Evolutionary conservation across 2,113 vertebrate genomes (phyloP).

Genomic region (Antechinus flavipes): DNA sequence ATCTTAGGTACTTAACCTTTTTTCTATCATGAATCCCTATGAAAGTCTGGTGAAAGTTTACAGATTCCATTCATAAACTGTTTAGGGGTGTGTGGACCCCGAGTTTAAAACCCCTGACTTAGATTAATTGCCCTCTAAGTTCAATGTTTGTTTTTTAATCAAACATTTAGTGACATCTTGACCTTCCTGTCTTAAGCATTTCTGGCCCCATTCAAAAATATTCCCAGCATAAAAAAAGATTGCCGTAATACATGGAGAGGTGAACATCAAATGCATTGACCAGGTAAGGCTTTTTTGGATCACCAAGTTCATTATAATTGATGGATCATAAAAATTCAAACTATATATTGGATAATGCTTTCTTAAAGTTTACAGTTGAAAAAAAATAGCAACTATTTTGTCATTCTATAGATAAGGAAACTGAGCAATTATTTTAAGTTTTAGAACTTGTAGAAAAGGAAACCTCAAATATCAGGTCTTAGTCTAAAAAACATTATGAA

Average conservation of each 20-base stretch:
- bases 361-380: background rate
- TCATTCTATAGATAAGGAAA: background rate
- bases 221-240: background rate
- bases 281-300: background rate
- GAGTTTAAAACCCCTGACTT: background rate
- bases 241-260: background rate
- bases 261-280: background rate
- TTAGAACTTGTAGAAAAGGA: background rate
- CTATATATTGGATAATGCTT: background rate
- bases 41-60: background rate
- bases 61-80: background rate
- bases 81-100: background rate
- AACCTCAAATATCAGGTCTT: background rate
- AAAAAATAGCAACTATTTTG: background rate
- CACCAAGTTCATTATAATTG: background rate
- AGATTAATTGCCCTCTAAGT: background rate
- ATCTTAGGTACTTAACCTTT: background rate
- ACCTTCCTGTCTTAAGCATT: background rate
- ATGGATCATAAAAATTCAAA: background rate
- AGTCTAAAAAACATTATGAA: background rate
- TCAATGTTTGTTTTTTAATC: background rate
- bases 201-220: background rate
- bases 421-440: background rate
- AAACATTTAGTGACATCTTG: background rate
- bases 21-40: background rate